phyloP scores from a whole-genome alignment of 1,140 invertebrate genomes.

The Drosophila takahashii region DNA sequence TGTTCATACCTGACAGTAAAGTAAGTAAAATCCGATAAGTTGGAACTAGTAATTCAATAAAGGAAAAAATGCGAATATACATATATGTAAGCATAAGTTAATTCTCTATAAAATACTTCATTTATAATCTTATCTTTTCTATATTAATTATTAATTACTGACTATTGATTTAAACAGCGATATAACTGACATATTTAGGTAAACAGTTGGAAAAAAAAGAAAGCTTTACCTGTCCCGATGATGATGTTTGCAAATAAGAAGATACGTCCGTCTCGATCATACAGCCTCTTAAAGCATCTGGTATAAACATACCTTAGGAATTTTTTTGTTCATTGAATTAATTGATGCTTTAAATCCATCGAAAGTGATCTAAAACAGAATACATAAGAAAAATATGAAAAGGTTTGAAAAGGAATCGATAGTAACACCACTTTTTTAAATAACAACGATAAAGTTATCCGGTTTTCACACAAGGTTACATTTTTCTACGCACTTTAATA shows the following conservation, averaged over 20 bases:
- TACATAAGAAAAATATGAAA: background rate
- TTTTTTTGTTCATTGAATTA: constrained; percentile 51
- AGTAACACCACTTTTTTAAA: no score
- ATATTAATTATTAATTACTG: background rate
- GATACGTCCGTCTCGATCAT: constrained; percentile 94
- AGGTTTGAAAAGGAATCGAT: no score
- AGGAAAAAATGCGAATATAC: background rate
- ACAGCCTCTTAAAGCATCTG: constrained; percentile 91
- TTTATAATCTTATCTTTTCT: background rate
- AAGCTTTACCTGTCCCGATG: constrained; percentile 90
- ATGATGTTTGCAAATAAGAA: constrained; percentile 92
- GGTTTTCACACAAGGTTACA: no score
- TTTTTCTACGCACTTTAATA: no score
- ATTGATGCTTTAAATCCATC: constrained; percentile 23
- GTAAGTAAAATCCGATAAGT: background rate
- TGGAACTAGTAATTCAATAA: background rate
- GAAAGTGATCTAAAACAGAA: constrained; percentile 14
- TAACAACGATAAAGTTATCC: no score
- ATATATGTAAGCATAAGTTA: background rate
- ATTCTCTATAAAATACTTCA: background rate
- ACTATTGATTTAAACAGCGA: background rate
- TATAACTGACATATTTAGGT: background rate
- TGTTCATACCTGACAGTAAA: background rate
- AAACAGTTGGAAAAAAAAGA: constrained; percentile 12
- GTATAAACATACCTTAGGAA: constrained; percentile 90